Conservation (phyloP, 2,797 vertebrate species). For the Diceros bicornis region DNA sequence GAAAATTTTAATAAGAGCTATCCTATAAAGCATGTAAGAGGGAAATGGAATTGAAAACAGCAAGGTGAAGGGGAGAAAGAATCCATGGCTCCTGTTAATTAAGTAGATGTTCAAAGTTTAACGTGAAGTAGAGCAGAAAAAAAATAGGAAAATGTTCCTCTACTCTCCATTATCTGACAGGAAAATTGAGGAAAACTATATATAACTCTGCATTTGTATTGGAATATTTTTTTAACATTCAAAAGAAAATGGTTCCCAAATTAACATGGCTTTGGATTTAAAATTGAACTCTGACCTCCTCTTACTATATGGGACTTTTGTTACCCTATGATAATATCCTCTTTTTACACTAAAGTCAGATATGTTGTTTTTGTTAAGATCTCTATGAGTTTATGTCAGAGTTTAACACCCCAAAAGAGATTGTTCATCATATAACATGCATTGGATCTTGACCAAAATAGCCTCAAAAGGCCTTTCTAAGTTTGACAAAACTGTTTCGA, state of each 20-base stretch:
- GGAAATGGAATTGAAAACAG: not conserved
- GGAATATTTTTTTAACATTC: not conserved
- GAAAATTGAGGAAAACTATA: not conserved
- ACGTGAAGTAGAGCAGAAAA: not conserved
- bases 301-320: not conserved
- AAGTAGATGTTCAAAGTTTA: not conserved
- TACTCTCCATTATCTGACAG: not conserved
- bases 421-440: not conserved
- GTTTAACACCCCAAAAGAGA: conserved; percentile 23
- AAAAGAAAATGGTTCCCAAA: not conserved
- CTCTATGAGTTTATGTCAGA: not conserved
- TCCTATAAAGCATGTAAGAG: not conserved
- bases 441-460: not conserved
- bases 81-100: not conserved
- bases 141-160: not conserved
- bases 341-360: not conserved
- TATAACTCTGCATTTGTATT: not conserved
- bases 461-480: not conserved
- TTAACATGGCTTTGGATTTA: not conserved
- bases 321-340: not conserved
- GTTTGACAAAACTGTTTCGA: not conserved
- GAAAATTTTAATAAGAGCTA: not conserved
- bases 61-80: not conserved
- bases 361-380: not conserved
- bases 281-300: not conserved